phyloP scores from a whole-genome alignment of 2,113 vertebrate genomes.

The Cheirogaleus medius region DNA sequence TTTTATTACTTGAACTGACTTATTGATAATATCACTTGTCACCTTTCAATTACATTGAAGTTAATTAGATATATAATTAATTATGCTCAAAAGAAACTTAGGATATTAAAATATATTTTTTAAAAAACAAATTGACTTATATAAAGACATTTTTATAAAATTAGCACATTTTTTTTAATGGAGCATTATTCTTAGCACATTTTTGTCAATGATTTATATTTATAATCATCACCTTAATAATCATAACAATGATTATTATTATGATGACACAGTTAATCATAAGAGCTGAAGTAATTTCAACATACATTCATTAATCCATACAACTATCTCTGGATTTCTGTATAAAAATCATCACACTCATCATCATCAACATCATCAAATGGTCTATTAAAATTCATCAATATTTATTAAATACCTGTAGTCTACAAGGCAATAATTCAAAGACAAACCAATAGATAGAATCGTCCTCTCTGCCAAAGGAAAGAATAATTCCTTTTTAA shows the following conservation, averaged over 20 bases:
- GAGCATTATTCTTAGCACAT: background rate
- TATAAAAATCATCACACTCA: background rate
- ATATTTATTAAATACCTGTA: conserved; percentile 6
- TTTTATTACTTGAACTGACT: background rate
- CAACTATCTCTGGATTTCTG: background rate
- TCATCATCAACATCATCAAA: background rate
- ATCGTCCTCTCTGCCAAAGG: background rate
- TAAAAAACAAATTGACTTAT: background rate
- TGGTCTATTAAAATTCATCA: conserved; percentile 28
- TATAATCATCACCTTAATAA: conserved; percentile 4
- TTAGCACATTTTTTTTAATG: background rate
- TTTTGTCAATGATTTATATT: conserved; percentile 31
- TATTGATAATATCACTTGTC: background rate
- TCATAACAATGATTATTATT: background rate
- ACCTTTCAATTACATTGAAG: background rate
- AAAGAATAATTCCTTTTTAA: background rate
- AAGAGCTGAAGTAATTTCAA: background rate
- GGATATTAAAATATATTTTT: background rate
- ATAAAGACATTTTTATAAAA: background rate
- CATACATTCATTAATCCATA: background rate
- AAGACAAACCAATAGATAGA: background rate
- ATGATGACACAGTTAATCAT: background rate
- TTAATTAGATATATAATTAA: background rate
- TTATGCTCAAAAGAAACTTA: background rate
- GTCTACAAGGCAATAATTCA: background rate